Base-by-base conservation (phyloP, 1,140 invertebrate genomes). In the Drosophila ironensis region DNA sequence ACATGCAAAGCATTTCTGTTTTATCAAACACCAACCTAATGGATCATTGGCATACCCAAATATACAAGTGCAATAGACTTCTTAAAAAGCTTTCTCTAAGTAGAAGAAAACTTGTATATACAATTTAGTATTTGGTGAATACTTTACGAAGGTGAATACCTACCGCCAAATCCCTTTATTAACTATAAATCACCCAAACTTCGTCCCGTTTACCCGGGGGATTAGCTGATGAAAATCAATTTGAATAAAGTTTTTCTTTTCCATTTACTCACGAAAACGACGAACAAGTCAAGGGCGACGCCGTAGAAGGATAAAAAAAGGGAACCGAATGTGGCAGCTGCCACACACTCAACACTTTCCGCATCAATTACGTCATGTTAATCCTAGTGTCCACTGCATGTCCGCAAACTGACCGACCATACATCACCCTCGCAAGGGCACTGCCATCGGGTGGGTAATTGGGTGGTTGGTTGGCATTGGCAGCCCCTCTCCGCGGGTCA, bases 321-420 rank as follows among this genome's bases (percentile, higher is more conserved):
- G n/a, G n/a, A 33, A 33, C 11, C 11, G 30, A 33, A 20, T 57
- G 51, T 53, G 51, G 61, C 80, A 70, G 78, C 68, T 84, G 77
- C 78, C 80, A 75, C 80, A 72, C 80, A 84, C 74, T 86, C 80
- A 84, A 86, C 80, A 86, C 80, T 86, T 86, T 86, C 80, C 80
- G 80, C 81, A 86, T 86, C 80, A 86, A 86, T 86, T 86, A 86
- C 80, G 80, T 86, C 80, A 86, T 86, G 80, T 87, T 87, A 87
- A 87, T 82, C 82, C 82, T 56, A 84, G 75, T 88, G 86, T 88
- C 86, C 86, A 88, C 86, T 88, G 75, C 75, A 69, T 88, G 86
- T 88, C 86, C 86, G 86, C 86, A 88, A 88, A 71, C 75, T 88
- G 86, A 88, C 86, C 86, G 80, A 88, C 80, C 82, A 87, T 87